Percentiles rank a stretch among this genome's conserved stretches.
These are phyloP conservation scores for Bombus pascuorum DNA, from an alignment of 1,140 invertebrate species.

Conservation along the genomic window DNA sequence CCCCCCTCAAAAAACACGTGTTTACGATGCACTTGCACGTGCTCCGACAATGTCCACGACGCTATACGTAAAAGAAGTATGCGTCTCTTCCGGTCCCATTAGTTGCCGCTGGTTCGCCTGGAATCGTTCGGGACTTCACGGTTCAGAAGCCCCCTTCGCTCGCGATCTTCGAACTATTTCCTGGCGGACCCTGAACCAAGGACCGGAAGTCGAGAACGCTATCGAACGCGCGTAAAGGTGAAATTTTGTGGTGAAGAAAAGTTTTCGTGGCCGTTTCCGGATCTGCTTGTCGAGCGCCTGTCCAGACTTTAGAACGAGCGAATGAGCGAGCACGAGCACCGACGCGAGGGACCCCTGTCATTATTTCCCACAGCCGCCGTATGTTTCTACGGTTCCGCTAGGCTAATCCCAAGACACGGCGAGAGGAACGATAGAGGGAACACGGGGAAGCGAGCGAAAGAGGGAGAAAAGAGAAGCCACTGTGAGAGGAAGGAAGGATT, in stretches of 20 bases:
- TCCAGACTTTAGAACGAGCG: constrained; percentile 32
- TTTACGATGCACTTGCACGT: constrained; percentile 19
- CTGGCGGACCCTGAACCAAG: constrained; percentile 29
- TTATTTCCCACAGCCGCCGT: constrained; percentile 78
- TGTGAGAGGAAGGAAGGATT: constrained; percentile 74
- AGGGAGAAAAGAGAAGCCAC: constrained; percentile 22
- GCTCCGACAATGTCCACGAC: constrained; percentile 6
- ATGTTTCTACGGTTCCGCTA: constrained; percentile 72
- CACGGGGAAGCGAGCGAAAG: constrained; percentile 22
- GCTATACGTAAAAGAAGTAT: constrained; percentile 31
- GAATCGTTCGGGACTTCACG: constrained; percentile 67
- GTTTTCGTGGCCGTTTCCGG: constrained; percentile 76
- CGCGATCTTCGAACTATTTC: constrained; percentile 52
- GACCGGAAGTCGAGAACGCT: constrained; percentile 65
- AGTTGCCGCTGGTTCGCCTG: constrained; percentile 22
- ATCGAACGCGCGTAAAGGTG: constrained; percentile 50
- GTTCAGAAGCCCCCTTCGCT: constrained; percentile 48
- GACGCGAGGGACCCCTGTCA: constrained; percentile 72
- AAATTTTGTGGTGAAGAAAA: constrained; percentile 73
- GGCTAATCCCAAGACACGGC: constrained; percentile 55
- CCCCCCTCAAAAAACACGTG: constrained; percentile 2
- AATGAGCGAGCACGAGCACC: constrained; percentile 57
- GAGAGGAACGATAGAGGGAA: constrained; percentile 28
- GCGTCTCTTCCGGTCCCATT: constrained; percentile 63
- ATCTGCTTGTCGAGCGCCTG: constrained; percentile 69